Conservation (phyloP, 2,797 vertebrate species). For the Tokudaia tokunoshimensis region DNA sequence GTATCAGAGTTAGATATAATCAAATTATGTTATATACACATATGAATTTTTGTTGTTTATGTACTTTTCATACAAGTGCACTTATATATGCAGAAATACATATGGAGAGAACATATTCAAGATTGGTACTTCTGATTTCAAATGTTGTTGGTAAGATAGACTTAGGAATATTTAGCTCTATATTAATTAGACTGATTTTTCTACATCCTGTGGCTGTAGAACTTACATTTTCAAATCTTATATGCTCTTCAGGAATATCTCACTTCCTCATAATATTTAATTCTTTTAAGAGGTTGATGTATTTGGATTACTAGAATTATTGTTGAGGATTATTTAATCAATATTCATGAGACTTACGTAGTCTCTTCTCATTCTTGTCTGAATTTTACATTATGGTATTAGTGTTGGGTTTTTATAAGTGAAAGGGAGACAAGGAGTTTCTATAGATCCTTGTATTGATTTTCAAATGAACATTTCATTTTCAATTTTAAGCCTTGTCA, state of each 20-base stretch:
- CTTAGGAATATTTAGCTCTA: neutral
- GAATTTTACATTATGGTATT: neutral
- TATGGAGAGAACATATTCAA: neutral
- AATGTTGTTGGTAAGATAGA: neutral
- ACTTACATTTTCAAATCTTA: neutral
- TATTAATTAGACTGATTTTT: neutral
- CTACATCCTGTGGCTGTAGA: neutral
- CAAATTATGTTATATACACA: neutral
- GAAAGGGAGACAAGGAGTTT: neutral
- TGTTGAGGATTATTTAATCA: neutral
- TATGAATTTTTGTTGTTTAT: neutral
- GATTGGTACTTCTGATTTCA: neutral
- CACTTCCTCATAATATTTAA: neutral
- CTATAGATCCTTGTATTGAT: neutral
- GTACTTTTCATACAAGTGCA: neutral
- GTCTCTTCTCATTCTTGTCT: neutral
- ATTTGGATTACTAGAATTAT: neutral
- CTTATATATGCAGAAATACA: neutral
- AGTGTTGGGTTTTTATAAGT: neutral
- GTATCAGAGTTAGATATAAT: neutral
- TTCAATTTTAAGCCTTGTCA: constrained; percentile 21
- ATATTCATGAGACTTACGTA: neutral
- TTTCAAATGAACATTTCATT: constrained; percentile 12
- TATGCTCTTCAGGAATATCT: neutral
- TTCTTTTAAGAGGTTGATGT: neutral